Conservation (phyloP, 2,113 vertebrate species). For the Butorides virescens region DNA sequence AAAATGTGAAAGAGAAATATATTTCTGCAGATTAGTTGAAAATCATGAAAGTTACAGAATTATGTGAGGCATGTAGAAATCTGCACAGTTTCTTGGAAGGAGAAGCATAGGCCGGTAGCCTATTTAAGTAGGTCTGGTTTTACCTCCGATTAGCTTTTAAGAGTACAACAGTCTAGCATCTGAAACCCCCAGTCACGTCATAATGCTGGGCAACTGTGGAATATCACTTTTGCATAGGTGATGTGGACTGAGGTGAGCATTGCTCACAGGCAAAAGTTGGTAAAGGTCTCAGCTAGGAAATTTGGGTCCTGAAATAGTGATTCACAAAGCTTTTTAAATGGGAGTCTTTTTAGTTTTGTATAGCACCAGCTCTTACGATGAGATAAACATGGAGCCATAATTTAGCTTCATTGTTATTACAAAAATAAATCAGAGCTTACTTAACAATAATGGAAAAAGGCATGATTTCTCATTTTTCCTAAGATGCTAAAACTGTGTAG, state of each 20-base stretch:
- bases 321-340: neutral
- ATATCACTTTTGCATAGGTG: neutral
- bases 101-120: neutral
- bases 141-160: neutral
- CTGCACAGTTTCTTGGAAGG: neutral
- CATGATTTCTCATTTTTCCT: neutral
- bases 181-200: neutral
- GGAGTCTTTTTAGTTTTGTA: neutral
- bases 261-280: neutral
- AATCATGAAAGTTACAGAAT: neutral
- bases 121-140: neutral
- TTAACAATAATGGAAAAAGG: neutral
- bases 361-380: neutral
- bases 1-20: neutral
- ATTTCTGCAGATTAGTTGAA: neutral
- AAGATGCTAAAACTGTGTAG: neutral
- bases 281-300: neutral
- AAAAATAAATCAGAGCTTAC: neutral
- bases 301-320: neutral
- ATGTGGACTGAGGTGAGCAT: neutral
- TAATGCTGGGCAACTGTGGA: neutral
- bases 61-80: neutral
- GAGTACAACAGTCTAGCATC: neutral
- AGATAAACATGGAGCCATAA: neutral
- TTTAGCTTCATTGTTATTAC: neutral